Evolutionary conservation across 2,888 invertebrate genomes (phyloP), one percentile per base, ranked within the genome.

Genomic region (Thereva unica): DNA sequence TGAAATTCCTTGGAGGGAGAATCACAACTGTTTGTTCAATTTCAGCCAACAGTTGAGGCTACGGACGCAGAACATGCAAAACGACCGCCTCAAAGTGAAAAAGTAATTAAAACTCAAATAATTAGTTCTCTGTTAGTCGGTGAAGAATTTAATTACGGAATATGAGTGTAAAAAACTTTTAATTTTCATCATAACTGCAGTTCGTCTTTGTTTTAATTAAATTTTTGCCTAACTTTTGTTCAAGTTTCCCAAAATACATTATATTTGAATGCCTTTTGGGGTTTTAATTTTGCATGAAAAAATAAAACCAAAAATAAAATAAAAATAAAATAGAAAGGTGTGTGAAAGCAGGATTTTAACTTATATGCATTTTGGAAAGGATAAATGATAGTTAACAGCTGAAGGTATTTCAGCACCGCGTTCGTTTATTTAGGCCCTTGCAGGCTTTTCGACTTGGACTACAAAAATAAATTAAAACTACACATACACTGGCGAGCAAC

Each of bases 21-120:
- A 64, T 35, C 6, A 45, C 54, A 64, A 55, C 47, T 67, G 69
- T 67, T 67, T 67, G 67, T 69, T 69, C 67, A 69, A 67, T 69
- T 69, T 64, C 57, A 64, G 56, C 53, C 23, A 23, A 47, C 45
- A 37, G 23, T 38, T 47, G 45, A 57, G 47, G 49, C 59, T 49
- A 23, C 23, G 45, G 12, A 38, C 38, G 38, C 63, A 44, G 34
- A 63, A 63, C 61, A 66, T 69, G 67, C 68, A 69, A 67, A 67
- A 59, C 50, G 54, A 45, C 57, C 52, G 52, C 50, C 12, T 38
- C 50, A 67, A 68, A 66, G 53, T 65, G 65, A 66, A 70, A 71
- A 71, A 69, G 68, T 71, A 71, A 71, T 71, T 71, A 71, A 71
- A 68, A 71, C 67, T 66, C 56, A 68, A 69, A 71, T 71, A 71